Evolutionary conservation across 2,888 invertebrate genomes (phyloP).

Genomic region (Drosophila pseudotakahashii): DNA sequence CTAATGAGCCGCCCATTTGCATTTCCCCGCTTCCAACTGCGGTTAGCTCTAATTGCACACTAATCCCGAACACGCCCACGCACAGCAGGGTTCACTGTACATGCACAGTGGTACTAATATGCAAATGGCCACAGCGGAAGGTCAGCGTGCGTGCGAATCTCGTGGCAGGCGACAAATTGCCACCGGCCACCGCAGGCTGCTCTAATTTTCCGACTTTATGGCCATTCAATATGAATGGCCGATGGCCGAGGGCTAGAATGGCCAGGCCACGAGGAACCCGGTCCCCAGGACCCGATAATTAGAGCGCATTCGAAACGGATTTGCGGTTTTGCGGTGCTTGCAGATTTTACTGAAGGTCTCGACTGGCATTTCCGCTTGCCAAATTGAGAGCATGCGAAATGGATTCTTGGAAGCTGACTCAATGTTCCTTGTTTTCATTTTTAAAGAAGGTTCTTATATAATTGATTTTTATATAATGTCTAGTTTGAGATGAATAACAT

Average conservation of each 20-base stretch:
- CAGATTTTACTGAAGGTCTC: conserved; percentile 4
- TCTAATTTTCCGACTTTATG: conserved; percentile 71
- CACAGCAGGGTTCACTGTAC: conserved; percentile 53
- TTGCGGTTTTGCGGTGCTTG: conserved; percentile 55
- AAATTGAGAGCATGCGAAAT: background rate
- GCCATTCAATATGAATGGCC: conserved; percentile 46
- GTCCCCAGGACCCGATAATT: conserved; percentile 61
- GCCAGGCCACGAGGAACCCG: conserved; percentile 10
- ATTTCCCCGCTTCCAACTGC: conserved; percentile 42
- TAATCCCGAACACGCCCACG: conserved; percentile 65
- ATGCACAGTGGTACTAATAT: conserved; percentile 49
- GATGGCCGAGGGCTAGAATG: conserved; percentile 22
- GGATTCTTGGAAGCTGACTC: conserved; percentile 13
- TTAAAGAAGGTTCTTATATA: background rate
- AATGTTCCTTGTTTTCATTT: background rate
- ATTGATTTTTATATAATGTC: background rate
- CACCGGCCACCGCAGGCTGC: conserved; percentile 60
- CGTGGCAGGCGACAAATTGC: conserved; percentile 55
- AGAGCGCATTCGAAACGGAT: conserved; percentile 62
- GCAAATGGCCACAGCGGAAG: conserved; percentile 75
- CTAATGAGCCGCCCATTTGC: conserved; percentile 56
- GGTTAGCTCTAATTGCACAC: conserved; percentile 65
- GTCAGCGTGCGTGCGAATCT: conserved; percentile 78
- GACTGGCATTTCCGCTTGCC: conserved; percentile 18
- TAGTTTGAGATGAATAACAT: background rate